phyloP scores from a whole-genome alignment of 2,888 invertebrate species.

The Rhagonycha fulva region DNA sequence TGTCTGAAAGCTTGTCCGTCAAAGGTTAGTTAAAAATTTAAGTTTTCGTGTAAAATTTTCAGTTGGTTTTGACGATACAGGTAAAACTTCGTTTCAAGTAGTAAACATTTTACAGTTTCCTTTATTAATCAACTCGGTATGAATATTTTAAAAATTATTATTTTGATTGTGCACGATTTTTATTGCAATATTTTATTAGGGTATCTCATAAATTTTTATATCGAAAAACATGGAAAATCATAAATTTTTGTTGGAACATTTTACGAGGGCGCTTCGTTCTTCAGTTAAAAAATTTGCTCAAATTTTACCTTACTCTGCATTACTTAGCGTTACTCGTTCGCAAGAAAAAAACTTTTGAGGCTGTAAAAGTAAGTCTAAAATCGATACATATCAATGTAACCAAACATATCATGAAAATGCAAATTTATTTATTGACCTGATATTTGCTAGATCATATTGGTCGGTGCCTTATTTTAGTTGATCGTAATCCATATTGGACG shows the following conservation, averaged over 20 bases:
- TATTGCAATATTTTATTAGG: conserved; percentile 8
- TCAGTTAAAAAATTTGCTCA: neutral
- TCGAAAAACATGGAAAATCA: neutral
- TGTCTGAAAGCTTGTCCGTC: neutral
- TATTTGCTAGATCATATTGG: conserved; percentile 59
- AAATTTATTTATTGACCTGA: conserved; percentile 16
- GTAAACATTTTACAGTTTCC: neutral
- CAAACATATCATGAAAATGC: neutral
- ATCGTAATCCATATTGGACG: conserved; percentile 64
- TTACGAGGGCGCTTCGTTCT: neutral
- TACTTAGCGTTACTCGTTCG: neutral
- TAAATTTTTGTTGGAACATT: neutral
- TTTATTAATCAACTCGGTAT: neutral
- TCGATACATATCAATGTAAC: conserved; percentile 11
- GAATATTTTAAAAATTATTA: neutral
- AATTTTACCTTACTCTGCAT: neutral
- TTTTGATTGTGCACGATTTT: neutral
- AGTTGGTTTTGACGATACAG: neutral
- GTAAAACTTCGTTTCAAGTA: neutral
- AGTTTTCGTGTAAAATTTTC: neutral
- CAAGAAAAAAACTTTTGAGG: neutral
- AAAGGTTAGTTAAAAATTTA: neutral
- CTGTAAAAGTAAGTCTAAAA: neutral
- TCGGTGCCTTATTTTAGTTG: conserved; percentile 59
- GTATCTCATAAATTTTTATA: conserved; percentile 12